A percentile compares a stretch with the other conserved stretches of the same genome.
Evolutionary conservation across 1,140 invertebrate genomes (phyloP).

Genomic region (Pseudomyrmex sp.): DNA sequence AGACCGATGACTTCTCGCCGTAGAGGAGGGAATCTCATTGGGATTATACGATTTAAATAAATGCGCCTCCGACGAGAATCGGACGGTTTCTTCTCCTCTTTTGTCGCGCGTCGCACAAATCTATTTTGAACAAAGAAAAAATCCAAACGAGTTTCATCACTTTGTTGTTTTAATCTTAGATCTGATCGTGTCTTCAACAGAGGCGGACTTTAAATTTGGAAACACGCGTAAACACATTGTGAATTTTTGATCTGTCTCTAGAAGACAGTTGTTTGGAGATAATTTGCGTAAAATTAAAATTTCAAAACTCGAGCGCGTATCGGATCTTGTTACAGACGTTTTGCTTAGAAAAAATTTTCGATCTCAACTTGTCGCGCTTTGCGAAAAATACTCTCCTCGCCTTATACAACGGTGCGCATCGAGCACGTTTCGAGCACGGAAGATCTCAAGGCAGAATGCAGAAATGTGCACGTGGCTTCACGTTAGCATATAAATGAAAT

Average conservation of each 20-base stretch:
- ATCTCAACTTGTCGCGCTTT: neutral
- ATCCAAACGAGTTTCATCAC: no score
- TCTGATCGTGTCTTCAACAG: no score
- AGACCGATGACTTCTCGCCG: conserved; percentile 47
- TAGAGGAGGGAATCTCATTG: conserved; percentile 27
- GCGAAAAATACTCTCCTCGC: conserved; percentile 29
- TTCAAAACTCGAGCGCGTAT: neutral
- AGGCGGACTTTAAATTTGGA: no score
- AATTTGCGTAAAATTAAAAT: conserved; percentile 29
- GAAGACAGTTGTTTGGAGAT: neutral
- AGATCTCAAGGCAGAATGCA: conserved; percentile 70
- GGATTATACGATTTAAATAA: conserved; percentile 56
- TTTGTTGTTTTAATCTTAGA: no score
- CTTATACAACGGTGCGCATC: conserved; percentile 28
- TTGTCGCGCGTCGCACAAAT: neutral
- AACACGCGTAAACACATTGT: no score
- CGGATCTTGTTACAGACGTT: neutral
- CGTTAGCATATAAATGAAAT: conserved; percentile 76
- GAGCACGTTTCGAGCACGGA: conserved; percentile 67
- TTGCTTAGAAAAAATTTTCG: conserved; percentile 21
- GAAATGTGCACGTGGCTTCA: conserved; percentile 63
- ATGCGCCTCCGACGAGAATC: conserved; percentile 11
- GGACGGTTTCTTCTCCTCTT: neutral
- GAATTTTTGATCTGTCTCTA: no score
- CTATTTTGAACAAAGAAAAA: neutral